phyloP scores from a whole-genome alignment of 23 tunicate genomes.

The Styela plicata region DNA sequence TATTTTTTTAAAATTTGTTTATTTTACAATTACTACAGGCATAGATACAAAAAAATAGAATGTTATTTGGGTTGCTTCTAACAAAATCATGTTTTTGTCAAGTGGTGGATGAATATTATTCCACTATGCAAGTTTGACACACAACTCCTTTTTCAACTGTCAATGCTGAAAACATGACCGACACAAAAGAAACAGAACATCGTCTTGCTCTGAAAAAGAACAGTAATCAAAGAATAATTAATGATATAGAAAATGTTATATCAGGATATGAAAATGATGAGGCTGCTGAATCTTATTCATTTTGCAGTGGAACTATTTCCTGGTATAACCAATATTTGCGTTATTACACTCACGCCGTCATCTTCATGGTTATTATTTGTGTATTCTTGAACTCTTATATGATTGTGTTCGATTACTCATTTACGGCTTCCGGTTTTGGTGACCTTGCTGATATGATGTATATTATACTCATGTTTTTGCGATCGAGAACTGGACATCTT shows the following conservation, averaged over 20 bases:
- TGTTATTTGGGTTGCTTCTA: too few relatives aligned
- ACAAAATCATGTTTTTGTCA: too few relatives aligned
- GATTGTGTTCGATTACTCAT: constrained; percentile 50
- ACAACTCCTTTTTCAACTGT: too few relatives aligned
- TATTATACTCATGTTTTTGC: constrained; percentile 51
- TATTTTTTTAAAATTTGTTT: too few relatives aligned
- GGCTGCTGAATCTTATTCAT: constrained; percentile 52
- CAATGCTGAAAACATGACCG: too few relatives aligned
- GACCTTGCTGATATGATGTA: constrained; percentile 53
- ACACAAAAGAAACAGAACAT: too few relatives aligned
- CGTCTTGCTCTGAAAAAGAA: too few relatives aligned
- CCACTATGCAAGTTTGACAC: too few relatives aligned
- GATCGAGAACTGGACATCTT: constrained; percentile 74
- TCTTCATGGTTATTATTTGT: constrained; percentile 43
- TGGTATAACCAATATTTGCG: constrained; percentile 64
- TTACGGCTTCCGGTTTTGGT: neutral
- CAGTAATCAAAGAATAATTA: constrained; percentile 38
- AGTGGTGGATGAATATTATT: too few relatives aligned
- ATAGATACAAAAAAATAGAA: too few relatives aligned
- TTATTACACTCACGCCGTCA: constrained; percentile 43
- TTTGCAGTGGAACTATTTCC: constrained; percentile 53
- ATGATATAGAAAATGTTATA: constrained; percentile 30
- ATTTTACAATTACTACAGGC: too few relatives aligned
- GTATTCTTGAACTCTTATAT: constrained; percentile 65
- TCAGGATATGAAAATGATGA: constrained; percentile 51